Percentiles rank a stretch among this genome's conserved stretches.
phyloP scores from a whole-genome alignment of 2,888 invertebrate species.

The Tuberolachnus salignus region DNA sequence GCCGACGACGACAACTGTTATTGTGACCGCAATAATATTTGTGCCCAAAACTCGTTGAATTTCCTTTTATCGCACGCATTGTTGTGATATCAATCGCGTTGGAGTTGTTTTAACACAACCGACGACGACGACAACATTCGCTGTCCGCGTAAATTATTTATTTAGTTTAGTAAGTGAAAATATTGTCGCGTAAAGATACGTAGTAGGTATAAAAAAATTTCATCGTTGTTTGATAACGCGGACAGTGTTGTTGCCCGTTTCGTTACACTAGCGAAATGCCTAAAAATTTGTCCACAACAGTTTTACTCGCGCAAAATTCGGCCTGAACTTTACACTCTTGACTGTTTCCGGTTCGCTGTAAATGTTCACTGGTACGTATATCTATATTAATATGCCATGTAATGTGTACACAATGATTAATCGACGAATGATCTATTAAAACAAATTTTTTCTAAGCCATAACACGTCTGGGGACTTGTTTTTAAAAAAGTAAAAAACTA shows the following conservation, averaged over 20 bases:
- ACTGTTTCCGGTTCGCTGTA: slow-evolving; percentile 10
- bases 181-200: background rate
- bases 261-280: background rate
- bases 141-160: background rate
- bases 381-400: too few relatives aligned
- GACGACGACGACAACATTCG: background rate
- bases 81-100: background rate
- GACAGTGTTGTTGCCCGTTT: background rate
- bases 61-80: background rate
- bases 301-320: background rate
- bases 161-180: too few relatives aligned
- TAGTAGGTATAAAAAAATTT: background rate
- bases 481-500: too few relatives aligned
- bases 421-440: too few relatives aligned
- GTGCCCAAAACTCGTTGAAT: slow-evolving; percentile 2
- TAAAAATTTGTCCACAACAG: background rate
- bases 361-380: slow-evolving; percentile 48
- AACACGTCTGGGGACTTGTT: too few relatives aligned
- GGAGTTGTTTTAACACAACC: background rate
- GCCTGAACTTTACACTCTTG: background rate
- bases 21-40: slow-evolving; percentile 3
- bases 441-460: too few relatives aligned
- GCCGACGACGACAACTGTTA: background rate
- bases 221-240: background rate
- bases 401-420: too few relatives aligned